Evolutionary conservation across 2,113 vertebrate species (phyloP).

Genomic region (Lepus europaeus): DNA sequence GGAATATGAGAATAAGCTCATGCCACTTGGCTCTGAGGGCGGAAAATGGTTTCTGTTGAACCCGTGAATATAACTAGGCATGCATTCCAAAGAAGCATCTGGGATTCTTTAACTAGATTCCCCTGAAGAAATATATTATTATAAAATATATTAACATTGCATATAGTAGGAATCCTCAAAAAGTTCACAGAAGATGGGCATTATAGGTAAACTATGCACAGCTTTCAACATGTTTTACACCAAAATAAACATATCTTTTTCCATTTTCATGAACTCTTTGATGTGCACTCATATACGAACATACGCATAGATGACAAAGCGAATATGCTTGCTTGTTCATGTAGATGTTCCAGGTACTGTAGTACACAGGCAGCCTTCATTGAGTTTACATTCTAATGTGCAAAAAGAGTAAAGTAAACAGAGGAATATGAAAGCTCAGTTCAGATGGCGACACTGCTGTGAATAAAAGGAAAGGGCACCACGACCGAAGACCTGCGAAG

Average conservation of each 20-base stretch:
- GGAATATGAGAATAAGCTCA: not conserved
- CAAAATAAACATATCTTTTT: no score
- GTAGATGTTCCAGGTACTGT: not conserved
- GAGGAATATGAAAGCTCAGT: not conserved
- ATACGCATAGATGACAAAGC: no score
- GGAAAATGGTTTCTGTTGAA: not conserved
- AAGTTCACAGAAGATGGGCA: no score
- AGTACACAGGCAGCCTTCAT: not conserved
- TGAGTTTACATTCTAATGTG: not conserved
- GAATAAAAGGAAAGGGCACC: not conserved
- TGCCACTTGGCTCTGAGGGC: not conserved
- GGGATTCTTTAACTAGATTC: not conserved
- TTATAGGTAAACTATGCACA: no score
- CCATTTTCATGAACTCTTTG: no score
- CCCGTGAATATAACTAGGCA: not conserved
- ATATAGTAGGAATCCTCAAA: not conserved
- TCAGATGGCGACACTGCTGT: not conserved
- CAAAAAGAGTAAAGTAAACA: not conserved
- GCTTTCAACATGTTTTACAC: no score
- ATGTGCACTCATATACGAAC: no score
- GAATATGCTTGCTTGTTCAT: not conserved
- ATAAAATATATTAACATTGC: not conserved
- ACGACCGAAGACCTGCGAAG: not conserved
- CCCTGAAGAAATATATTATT: not conserved
- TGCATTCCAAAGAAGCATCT: not conserved